Conservation (phyloP, 2,888 invertebrate species). For the Campopleginae sp. region DNA sequence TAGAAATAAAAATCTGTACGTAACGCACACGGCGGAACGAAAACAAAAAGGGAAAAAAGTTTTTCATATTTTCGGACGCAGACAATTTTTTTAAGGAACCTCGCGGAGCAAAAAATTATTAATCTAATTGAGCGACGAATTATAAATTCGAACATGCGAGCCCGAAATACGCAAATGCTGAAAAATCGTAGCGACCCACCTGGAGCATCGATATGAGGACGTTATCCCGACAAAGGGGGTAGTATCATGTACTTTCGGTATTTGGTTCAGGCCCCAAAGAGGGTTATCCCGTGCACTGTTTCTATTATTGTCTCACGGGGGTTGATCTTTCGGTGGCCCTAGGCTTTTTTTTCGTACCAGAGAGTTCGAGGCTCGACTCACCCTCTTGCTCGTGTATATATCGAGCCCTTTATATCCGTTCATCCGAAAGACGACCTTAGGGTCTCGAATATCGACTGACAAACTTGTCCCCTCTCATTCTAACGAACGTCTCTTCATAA, state of each 20-base stretch:
- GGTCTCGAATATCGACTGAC: constrained; percentile 48
- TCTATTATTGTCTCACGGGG: constrained; percentile 83
- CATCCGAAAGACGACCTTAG: constrained; percentile 58
- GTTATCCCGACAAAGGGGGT: constrained; percentile 24
- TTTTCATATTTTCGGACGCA: not conserved
- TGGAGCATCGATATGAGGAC: constrained; percentile 17
- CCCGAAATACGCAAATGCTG: not conserved
- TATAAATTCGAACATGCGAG: not conserved
- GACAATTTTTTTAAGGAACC: not conserved
- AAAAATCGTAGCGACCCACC: not conserved
- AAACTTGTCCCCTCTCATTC: constrained; percentile 19
- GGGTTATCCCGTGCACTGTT: constrained; percentile 77
- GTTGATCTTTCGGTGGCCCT: constrained; percentile 68
- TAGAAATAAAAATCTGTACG: constrained; percentile 33
- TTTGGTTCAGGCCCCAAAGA: constrained; percentile 75
- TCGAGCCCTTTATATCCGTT: constrained; percentile 63
- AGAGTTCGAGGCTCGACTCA: constrained; percentile 27
- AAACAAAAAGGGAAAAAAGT: not conserved
- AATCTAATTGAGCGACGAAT: not conserved
- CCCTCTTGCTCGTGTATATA: constrained; percentile 14
- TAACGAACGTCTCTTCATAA: constrained; percentile 58
- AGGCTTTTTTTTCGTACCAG: constrained; percentile 52
- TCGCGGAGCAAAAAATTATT: not conserved
- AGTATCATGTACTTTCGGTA: constrained; percentile 79
- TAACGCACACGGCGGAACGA: constrained; percentile 28